Evolutionary conservation across 2,888 invertebrate genomes (phyloP).

Genomic region (Osedax frankpressi): DNA sequence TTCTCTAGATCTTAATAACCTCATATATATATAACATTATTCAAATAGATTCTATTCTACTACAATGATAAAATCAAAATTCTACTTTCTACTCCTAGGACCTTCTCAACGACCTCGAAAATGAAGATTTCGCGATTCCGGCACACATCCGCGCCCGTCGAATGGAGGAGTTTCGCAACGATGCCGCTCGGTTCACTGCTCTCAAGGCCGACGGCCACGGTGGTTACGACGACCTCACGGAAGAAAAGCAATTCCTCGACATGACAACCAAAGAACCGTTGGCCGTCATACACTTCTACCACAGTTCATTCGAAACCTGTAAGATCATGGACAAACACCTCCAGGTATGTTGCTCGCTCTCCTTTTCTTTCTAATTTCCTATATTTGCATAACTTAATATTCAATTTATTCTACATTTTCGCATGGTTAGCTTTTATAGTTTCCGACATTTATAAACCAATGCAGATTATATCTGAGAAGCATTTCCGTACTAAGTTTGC

Average conservation of each 20-base stretch:
- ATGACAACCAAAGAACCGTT: constrained; percentile 34
- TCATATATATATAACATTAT: no score
- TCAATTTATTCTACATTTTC: no score
- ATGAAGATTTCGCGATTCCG: constrained; percentile 3
- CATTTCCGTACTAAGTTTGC: constrained; percentile 43
- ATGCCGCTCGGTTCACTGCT: constrained; percentile 30
- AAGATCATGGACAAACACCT: constrained; percentile 40
- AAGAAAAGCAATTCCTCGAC: constrained; percentile 37
- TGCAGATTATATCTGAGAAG: constrained; percentile 36
- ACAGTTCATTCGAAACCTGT: constrained; percentile 40
- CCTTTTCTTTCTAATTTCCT: background rate
- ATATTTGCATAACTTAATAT: no score
- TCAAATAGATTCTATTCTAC: no score
- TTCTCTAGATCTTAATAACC: no score
- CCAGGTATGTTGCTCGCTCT: constrained; percentile 29
- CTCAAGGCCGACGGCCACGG: background rate
- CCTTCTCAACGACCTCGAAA: constrained; percentile 32
- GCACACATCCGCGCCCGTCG: constrained; percentile 38
- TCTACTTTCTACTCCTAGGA: constrained; percentile 27
- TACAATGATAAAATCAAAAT: no score
- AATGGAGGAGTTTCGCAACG: constrained; percentile 33
- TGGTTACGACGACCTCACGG: constrained; percentile 29
- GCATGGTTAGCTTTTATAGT: no score
- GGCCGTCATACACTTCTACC: constrained; percentile 42
- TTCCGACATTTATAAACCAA: no score